Evolutionary conservation across 2,113 vertebrate species (phyloP).

Genomic region (Oriolus oriolus): DNA sequence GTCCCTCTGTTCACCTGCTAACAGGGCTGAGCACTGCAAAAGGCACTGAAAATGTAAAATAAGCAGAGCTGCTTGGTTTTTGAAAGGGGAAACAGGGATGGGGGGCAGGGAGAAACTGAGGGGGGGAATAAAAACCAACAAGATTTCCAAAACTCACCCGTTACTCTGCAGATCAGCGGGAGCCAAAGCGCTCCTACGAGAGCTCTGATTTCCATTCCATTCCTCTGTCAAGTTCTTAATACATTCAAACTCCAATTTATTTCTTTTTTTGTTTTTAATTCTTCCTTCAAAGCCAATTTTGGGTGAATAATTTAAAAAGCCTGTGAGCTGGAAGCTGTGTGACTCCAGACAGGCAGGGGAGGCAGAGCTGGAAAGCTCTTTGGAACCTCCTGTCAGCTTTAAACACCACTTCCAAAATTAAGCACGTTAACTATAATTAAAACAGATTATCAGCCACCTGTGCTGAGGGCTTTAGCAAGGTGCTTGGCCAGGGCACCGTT

Average conservation of each 20-base stretch:
- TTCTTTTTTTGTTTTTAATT: not conserved
- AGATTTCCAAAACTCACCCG: not conserved
- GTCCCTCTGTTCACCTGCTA: not conserved
- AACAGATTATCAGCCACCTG: constrained; percentile 18
- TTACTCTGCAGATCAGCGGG: not conserved
- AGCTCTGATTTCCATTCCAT: not conserved
- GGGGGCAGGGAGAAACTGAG: not conserved
- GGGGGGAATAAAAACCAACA: not conserved
- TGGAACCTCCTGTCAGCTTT: not conserved
- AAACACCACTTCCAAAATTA: not conserved
- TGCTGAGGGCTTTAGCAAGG: not conserved
- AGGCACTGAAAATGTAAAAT: not conserved
- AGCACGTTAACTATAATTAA: constrained; percentile 14
- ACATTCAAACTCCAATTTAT: not conserved
- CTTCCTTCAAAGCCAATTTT: not conserved
- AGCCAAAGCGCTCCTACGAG: not conserved
- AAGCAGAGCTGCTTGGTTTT: not conserved
- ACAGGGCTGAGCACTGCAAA: not conserved
- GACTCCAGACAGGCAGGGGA: not conserved
- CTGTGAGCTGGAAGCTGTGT: not conserved
- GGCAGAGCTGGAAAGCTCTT: not conserved
- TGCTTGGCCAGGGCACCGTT: not conserved
- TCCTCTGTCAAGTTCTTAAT: not conserved
- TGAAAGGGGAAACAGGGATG: not conserved
- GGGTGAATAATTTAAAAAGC: not conserved